These are phyloP conservation scores for Myripristis jacobus DNA, from an alignment of 2,797 vertebrate genomes.

Conservation along the genomic window DNA sequence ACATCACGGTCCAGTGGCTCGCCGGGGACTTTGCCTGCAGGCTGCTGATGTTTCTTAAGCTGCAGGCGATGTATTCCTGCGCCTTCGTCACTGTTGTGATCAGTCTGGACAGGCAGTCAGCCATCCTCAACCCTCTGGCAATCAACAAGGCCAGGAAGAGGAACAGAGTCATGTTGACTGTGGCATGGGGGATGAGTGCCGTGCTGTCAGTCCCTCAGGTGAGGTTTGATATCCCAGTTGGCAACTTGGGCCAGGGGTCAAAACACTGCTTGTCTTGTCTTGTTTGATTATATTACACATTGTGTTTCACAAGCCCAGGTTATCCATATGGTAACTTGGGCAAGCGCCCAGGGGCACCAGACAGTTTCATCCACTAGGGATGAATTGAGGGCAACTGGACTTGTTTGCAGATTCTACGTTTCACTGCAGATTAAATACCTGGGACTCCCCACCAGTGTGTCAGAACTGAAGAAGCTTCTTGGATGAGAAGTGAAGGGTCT, in stretches of 20 bases:
- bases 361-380: too few species aligned
- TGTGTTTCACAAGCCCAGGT: too few species aligned
- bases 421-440: too few species aligned
- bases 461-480: too few species aligned
- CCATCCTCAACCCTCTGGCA: conserved; percentile 87
- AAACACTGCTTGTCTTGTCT: neutral
- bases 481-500: too few species aligned
- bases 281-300: neutral
- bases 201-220: conserved; percentile 88
- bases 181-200: conserved; percentile 86
- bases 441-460: too few species aligned
- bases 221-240: conserved; percentile 26
- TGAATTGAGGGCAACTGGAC: too few species aligned
- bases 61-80: conserved; percentile 89
- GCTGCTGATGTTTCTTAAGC: conserved; percentile 90
- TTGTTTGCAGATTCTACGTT: too few species aligned
- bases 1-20: conserved; percentile 90
- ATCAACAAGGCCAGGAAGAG: conserved; percentile 81
- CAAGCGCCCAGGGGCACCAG: too few species aligned
- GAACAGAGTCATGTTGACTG: conserved; percentile 84
- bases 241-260: neutral
- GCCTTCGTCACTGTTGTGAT: conserved; percentile 91
- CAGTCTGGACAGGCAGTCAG: conserved; percentile 89
- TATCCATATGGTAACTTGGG: too few species aligned
- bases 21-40: conserved; percentile 85